Evolutionary conservation across 2,113 vertebrate genomes (phyloP), one percentile per base, ranked within the genome.

Genomic region (Eudyptes chrysolophus): DNA sequence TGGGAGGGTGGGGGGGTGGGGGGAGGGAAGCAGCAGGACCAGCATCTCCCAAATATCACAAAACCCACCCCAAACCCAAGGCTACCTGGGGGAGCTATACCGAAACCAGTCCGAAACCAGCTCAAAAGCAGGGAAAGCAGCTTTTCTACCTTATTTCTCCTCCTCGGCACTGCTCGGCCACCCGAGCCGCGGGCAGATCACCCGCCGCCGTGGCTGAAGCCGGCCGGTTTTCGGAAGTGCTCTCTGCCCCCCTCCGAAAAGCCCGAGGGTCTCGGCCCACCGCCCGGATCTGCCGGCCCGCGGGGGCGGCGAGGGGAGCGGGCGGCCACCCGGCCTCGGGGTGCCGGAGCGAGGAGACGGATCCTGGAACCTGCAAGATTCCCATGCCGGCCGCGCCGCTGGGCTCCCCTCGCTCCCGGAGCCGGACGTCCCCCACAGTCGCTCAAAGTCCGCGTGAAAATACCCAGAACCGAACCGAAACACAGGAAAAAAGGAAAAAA

Each of bases 401-500:
- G 20, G 21, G 44, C n/a, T 32, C n/a, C 58, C 44, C n/a, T n/a
- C 11, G 66, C 20, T 8, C 55, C 55, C 12, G 58, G 34, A 25
- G n/a, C 68, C n/a, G 1, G 25, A 11, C n/a, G 19, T 8, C 9
- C n/a, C 68, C 68, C n/a, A 12, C 11, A 1, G 34, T 10, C 12
- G 7, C 46, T 36, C 46, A 7, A 36, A 13, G 42, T 29, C 51
- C 7, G 5, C 1, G 4, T 21, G 20, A 26, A 42, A 74, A 40
- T 4, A 12, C 16, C 44, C 27, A 5, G 15, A 34, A 21, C 44
- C 27, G 13, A 79, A 55, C 49, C 27, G 2, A 17, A 58, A 30
- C 24, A 3, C 7, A 7, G 62, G 55, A 5, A 62, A 62, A 0
- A 54, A 26, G 10, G 12, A 13, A 13, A 5, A 62, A 62, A 0